phyloP scores from a whole-genome alignment of 2,113 vertebrate species.

The Zosterops hypoxanthus region DNA sequence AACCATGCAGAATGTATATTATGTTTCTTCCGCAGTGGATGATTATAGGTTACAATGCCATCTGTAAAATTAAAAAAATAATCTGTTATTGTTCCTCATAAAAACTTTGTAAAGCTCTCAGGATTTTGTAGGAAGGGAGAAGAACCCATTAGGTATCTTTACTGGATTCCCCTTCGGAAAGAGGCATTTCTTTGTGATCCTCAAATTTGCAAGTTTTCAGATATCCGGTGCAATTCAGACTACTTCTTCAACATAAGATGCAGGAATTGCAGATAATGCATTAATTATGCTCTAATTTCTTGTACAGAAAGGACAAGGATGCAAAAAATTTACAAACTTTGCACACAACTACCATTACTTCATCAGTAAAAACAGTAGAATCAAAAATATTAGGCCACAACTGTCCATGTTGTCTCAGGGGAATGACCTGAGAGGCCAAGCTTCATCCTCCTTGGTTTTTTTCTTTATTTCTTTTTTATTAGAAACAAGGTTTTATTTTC shows the following conservation, averaged over 20 bases:
- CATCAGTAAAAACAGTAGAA: neutral
- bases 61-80: neutral
- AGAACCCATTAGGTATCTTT: neutral
- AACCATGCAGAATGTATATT: neutral
- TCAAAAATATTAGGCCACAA: neutral
- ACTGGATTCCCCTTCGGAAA: neutral
- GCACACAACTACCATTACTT: neutral
- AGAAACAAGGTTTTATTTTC: neutral
- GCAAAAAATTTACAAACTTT: neutral
- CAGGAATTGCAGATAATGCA: neutral
- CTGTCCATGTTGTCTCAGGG: neutral
- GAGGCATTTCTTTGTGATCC: neutral
- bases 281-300: neutral
- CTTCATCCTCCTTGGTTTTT: rapidly evolving
- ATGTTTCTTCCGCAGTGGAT: neutral
- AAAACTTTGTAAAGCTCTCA: neutral
- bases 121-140: neutral
- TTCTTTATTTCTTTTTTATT: too few species aligned
- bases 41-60: neutral
- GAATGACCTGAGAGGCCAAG: neutral
- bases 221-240: neutral
- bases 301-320: neutral
- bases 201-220: neutral
- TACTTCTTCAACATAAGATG: neutral
- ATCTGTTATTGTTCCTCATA: neutral